Percentiles rank a stretch among this genome's conserved stretches.
Evolutionary conservation across 2,888 invertebrate genomes (phyloP).

Genomic region (Eubasilissa splendida): DNA sequence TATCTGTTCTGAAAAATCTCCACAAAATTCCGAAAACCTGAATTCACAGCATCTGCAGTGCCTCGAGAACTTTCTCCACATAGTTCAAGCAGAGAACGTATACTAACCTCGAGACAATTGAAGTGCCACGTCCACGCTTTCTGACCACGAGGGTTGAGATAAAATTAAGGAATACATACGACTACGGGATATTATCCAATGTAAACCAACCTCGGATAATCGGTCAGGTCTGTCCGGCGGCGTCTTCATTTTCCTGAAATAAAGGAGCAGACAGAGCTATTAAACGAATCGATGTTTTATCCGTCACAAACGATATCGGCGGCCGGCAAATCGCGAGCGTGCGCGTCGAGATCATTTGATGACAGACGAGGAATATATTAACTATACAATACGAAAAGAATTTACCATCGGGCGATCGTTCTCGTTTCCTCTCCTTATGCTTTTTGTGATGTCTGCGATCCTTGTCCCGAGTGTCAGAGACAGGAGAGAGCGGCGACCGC

Average conservation of each 20-base stretch:
- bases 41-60: no score
- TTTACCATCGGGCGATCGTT: constrained; percentile 74
- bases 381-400: constrained; percentile 60
- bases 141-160: neutral
- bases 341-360: constrained; percentile 17
- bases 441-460: constrained; percentile 71
- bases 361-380: constrained; percentile 39
- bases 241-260: constrained; percentile 71
- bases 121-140: neutral
- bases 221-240: neutral
- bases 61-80: no score
- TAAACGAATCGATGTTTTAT: constrained; percentile 65
- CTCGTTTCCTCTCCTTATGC: constrained; percentile 73
- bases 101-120: constrained; percentile 14
- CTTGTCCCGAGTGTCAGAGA: constrained; percentile 70
- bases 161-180: constrained; percentile 23
- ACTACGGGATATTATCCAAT: constrained; percentile 21
- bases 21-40: no score
- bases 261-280: constrained; percentile 72
- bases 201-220: constrained; percentile 33
- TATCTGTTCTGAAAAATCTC: no score
- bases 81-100: no score
- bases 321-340: neutral
- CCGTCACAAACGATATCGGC: constrained; percentile 37
- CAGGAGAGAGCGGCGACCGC: constrained; percentile 71